phyloP scores from a whole-genome alignment of 2,888 invertebrate genomes.

The Heliconius aoede region DNA sequence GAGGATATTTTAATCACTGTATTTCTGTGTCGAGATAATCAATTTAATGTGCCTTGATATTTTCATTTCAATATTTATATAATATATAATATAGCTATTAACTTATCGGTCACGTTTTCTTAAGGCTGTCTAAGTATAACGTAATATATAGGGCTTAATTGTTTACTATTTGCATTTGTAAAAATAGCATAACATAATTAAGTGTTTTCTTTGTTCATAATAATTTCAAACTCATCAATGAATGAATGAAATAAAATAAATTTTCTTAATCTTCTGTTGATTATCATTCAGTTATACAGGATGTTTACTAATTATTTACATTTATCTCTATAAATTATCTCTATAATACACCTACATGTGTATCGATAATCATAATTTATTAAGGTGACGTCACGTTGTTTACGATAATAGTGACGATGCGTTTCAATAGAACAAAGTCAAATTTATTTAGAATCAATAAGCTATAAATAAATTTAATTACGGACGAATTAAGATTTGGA shows the following conservation, averaged over 20 bases:
- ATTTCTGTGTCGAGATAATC: constrained; percentile 40
- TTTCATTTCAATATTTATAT: constrained; percentile 38
- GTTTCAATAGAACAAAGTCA: neutral
- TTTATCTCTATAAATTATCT: neutral
- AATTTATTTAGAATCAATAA: neutral
- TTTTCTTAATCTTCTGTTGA: neutral
- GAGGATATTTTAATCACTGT: constrained; percentile 24
- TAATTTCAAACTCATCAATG: neutral
- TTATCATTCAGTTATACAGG: constrained; percentile 1
- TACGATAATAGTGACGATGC: constrained; percentile 22
- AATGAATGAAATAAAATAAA: neutral
- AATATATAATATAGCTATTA: too few species aligned
- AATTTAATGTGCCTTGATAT: constrained; percentile 34
- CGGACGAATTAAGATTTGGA: neutral
- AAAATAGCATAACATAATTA: too few species aligned
- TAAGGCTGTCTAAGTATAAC: too few species aligned
- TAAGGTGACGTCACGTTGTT: constrained; percentile 27
- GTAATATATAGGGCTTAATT: too few species aligned
- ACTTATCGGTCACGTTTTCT: too few species aligned
- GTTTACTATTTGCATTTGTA: too few species aligned
- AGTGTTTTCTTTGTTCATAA: neutral
- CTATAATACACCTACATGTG: neutral
- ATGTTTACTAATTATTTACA: neutral
- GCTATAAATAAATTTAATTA: neutral
- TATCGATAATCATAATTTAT: constrained; percentile 18